These are phyloP conservation scores for Galaxea fascicularis DNA, from an alignment of 92 coral and sea anemone genomes.

Conservation along the genomic window DNA sequence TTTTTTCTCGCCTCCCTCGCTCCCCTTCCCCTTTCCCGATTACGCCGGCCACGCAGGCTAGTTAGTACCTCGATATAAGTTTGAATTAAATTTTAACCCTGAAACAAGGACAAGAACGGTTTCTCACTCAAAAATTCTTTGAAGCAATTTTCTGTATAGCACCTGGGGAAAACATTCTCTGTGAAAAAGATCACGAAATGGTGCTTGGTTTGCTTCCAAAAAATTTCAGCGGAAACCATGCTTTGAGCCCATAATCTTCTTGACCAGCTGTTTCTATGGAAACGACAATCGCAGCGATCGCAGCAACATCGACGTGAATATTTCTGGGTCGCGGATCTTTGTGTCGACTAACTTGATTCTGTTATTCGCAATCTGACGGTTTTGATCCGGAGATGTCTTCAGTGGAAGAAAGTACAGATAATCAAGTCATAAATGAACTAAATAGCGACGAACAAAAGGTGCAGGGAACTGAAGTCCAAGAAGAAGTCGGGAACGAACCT, in stretches of 20 bases:
- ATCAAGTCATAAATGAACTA: not conserved
- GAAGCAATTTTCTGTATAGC: too few relatives aligned
- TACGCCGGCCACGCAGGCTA: too few relatives aligned
- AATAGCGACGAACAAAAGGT: constrained; percentile 17
- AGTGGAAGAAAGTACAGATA: constrained; percentile 13
- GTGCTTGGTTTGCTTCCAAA: too few relatives aligned
- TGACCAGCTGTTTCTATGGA: constrained; percentile 54
- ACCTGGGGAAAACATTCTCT: too few relatives aligned
- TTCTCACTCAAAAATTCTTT: too few relatives aligned
- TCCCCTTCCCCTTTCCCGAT: too few relatives aligned
- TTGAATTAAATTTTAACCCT: too few relatives aligned
- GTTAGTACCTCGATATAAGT: too few relatives aligned
- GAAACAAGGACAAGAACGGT: too few relatives aligned
- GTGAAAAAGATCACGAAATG: too few relatives aligned
- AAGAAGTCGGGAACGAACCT: not conserved
- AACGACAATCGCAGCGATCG: not conserved
- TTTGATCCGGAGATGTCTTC: constrained; percentile 24
- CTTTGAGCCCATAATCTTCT: constrained; percentile 1
- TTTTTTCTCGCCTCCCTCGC: too few relatives aligned
- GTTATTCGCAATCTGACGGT: not conserved
- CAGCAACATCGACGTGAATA: not conserved
- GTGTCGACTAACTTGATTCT: not conserved
- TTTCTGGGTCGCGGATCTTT: not conserved
- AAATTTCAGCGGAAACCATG: not conserved
- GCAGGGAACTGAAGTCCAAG: constrained; percentile 1